phyloP scores from a whole-genome alignment of 2,113 vertebrate genomes.

The Anguilla rostrata region DNA sequence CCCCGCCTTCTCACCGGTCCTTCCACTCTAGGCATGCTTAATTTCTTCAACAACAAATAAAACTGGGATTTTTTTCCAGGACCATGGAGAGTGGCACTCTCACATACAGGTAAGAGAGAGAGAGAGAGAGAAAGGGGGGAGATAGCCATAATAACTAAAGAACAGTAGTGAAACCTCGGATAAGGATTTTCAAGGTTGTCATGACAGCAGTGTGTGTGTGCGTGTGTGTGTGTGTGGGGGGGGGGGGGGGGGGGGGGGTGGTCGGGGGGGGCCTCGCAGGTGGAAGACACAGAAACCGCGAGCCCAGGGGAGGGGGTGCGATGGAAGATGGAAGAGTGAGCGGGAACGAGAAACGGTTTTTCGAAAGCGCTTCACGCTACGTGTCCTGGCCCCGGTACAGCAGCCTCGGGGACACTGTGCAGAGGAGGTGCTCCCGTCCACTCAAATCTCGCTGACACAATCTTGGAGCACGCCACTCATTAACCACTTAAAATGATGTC shows the following conservation, averaged over 20 bases:
- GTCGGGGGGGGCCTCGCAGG: constrained; percentile 48
- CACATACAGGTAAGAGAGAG: too few species aligned
- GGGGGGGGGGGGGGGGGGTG: constrained; percentile 54
- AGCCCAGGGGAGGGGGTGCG: constrained; percentile 25
- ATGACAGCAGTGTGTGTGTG: constrained; percentile 61
- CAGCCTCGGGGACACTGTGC: background rate
- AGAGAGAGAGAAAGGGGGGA: too few species aligned
- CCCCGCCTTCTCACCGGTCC: too few species aligned
- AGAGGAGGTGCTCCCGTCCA: background rate
- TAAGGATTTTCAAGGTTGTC: constrained; percentile 68
- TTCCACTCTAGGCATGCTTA: too few species aligned
- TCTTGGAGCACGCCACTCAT: background rate
- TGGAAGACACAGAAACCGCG: constrained; percentile 43
- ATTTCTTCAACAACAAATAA: too few species aligned
- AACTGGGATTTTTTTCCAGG: too few species aligned
- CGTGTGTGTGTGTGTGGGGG: constrained; percentile 39
- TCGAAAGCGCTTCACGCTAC: background rate
- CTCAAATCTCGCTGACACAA: background rate
- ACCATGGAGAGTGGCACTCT: too few species aligned
- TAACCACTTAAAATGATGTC: background rate
- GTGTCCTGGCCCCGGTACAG: background rate
- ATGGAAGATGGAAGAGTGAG: constrained; percentile 42
- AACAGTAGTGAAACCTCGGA: constrained; percentile 69
- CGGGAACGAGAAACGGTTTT: constrained; percentile 49
- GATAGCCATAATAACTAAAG: constrained; percentile 59